Base-by-base conservation (phyloP, 2,888 invertebrate genomes). In the Lamellibrachia satsuma region DNA sequence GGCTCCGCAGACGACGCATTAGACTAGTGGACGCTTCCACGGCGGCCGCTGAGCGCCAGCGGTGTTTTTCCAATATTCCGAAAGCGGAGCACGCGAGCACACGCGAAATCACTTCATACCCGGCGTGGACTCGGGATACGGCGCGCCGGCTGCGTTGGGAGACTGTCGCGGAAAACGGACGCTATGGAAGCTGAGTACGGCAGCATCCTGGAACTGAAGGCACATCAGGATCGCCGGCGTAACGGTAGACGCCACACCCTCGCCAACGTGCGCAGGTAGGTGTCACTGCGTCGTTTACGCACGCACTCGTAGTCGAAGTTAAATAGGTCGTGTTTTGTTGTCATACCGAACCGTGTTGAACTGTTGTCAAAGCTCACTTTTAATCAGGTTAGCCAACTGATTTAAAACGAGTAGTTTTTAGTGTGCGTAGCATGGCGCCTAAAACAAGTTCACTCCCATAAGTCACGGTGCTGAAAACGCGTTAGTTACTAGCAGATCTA, bases 161-260 rank as follows among this genome's bases (percentile, higher is more conserved):
- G 15, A 15, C 75, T 75, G 39, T 39, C 39, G 39, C 39, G 39
- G 1, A 75, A 75, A 15, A 22, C 75, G 75, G 75, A 15, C 75
- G 75, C 75, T 75, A 75, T 75, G 75, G 75, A 75, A n/a, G 75
- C 75, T 4, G 75, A 75, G 75, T 75, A 75, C n/a, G 75, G 75
- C 22, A 75, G 75, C 75, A 75, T 75, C 15, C n/a, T 75, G 22
- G 75, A 75, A 4, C n/a, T 75, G 75, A 75, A 75, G 22, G 75
- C 75, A n/a, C 75, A 75, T 22, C 75, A 75, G 75, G n/a, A 75
- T 3, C 75, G 75, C 2, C 15, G 75, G n/a, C 75, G 75, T n/a
- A 75, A 75, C 22, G 75, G 75, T 6, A 75, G 75, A 75, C 75
- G 75, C 15, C 75, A 75, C 75, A 75, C 75, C 22, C 75, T 75